Evolutionary conservation across 2,797 vertebrate species (phyloP).

Genomic region (Choloepus didactylus): DNA sequence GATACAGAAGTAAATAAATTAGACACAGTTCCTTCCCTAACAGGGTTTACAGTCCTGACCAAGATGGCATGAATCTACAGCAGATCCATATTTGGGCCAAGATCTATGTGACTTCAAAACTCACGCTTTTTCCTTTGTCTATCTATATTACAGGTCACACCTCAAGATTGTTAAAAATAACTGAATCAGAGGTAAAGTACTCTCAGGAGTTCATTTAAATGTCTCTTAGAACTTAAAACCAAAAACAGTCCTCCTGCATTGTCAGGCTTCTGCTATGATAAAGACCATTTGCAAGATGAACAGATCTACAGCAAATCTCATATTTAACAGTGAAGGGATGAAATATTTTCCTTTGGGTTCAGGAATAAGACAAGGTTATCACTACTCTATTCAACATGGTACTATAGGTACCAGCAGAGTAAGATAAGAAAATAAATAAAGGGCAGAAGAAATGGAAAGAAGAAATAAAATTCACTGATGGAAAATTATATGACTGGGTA

Average conservation of each 20-base stretch:
- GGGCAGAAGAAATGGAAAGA: constrained; percentile 2
- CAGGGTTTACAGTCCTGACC: background rate
- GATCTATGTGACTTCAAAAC: constrained; percentile 31
- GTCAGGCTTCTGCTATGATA: background rate
- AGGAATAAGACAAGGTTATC: background rate
- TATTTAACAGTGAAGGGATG: background rate
- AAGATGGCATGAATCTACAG: background rate
- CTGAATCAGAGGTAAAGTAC: background rate
- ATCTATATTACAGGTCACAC: background rate
- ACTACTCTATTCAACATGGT: background rate
- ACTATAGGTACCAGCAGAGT: background rate
- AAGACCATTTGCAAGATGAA: background rate
- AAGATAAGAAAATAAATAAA: constrained; percentile 14
- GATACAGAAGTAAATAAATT: constrained; percentile 24
- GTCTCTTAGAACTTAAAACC: constrained; percentile 37
- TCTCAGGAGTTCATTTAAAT: constrained; percentile 29
- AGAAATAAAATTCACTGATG: constrained; percentile 37
- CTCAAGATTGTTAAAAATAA: background rate
- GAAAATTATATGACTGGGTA: background rate
- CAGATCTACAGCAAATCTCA: background rate
- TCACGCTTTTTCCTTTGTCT: no score
- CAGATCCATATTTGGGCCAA: background rate
- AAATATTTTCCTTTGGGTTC: background rate
- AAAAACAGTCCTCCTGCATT: background rate
- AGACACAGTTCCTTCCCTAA: background rate